Evolutionary conservation across 2,888 invertebrate species (phyloP), one percentile per base, ranked within the genome.

Genomic region (Fragum whitleyi): DNA sequence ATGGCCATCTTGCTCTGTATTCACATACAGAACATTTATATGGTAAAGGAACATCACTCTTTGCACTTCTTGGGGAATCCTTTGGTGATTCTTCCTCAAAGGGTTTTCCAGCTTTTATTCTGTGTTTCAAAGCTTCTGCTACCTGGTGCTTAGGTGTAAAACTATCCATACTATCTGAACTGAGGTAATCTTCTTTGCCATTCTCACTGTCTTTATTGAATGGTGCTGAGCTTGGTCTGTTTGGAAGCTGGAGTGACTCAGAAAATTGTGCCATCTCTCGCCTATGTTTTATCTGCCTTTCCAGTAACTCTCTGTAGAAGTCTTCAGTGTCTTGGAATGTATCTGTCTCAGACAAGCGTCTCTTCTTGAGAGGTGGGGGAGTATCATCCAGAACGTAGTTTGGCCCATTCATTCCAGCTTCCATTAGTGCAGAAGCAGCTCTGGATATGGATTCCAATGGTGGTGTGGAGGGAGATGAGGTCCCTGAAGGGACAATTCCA

Each of bases 1-100:
- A 93, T 19, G 93, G 93, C 94, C 94, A 94, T 69, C 94, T 87
- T 2, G 94, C 94, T 42, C 92, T 84, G 82, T 93, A 94, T 68
- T 94, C 93, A 83, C 94, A 94, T 59, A 91, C 88, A 0, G 91
- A 85, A 78, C 94, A 94, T 83, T 93, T 92, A 86, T 92, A 93
- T 5, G 93, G 93, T 28, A 94, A 86, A 23, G 89, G 77, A 67
- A 91, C 87, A 53, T 88, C 90, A 74, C 81, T 77, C n/a, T 85
- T 75, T 47, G 74, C 77, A 51, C 69, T 71, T 76, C 79, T 84
- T 7, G 79, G 74, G 28, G 71, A 72, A 19, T 53, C 70, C 23
- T 55, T 70, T 32, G 57, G 61, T 32, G 47, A 42, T 39, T 62
- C 71, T 47, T 75, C 79, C 11, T 75, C 62, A 29, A 36, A 16